phyloP scores from a whole-genome alignment of 2,888 invertebrate genomes.

The Acleris holmiana region DNA sequence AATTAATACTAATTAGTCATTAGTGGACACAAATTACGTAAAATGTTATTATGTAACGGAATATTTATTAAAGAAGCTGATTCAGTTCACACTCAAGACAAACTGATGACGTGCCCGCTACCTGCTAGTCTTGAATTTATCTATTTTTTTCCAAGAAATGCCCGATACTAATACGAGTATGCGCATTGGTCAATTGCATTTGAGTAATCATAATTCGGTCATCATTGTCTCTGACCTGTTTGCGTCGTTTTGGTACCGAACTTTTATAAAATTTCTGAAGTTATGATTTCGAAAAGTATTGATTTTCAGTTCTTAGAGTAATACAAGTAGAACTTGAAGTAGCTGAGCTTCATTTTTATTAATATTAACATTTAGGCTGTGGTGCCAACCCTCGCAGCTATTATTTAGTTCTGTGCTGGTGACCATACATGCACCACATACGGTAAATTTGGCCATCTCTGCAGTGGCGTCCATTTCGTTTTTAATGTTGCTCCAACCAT shows the following conservation, averaged over 20 bases:
- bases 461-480: constrained; percentile 1
- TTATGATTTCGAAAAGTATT: not conserved
- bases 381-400: not conserved
- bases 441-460: not conserved
- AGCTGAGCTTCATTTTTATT: constrained; percentile 7
- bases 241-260: not conserved
- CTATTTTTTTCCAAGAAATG: constrained; percentile 6
- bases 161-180: not conserved
- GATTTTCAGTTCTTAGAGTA: not conserved
- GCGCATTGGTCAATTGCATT: not conserved
- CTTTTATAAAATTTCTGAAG: not conserved
- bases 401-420: not conserved
- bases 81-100: too few relatives aligned
- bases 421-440: not conserved
- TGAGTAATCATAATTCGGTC: constrained; percentile 1
- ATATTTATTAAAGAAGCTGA: too few relatives aligned
- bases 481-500: constrained; percentile 2
- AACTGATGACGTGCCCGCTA: too few relatives aligned
- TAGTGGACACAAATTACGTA: too few relatives aligned
- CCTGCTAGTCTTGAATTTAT: too few relatives aligned
- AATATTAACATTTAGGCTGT: not conserved
- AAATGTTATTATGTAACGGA: too few relatives aligned
- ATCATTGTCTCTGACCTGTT: not conserved
- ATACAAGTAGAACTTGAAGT: constrained; percentile 2
- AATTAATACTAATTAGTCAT: too few relatives aligned